These are phyloP conservation scores for Sussaba pulchella DNA, from an alignment of 2,888 invertebrate species.

Conservation along the genomic window DNA sequence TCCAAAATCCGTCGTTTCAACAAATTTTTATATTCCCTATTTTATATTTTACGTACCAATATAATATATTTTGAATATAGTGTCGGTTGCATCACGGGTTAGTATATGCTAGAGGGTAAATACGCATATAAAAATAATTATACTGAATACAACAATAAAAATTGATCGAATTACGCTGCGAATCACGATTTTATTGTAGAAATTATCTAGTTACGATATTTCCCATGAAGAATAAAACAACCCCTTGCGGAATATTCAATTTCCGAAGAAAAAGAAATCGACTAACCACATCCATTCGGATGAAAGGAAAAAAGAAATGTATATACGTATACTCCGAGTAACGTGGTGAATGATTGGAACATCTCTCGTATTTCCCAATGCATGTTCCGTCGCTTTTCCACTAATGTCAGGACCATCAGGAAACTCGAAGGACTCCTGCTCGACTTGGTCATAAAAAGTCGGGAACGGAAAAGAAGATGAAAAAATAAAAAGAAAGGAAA, in stretches of 20 bases:
- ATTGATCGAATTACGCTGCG: no score
- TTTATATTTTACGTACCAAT: no score
- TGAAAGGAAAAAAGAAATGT: neutral
- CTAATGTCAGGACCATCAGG: constrained; percentile 29
- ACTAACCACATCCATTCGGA: neutral
- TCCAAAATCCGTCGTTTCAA: no score
- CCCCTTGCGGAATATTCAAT: neutral
- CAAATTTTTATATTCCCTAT: no score
- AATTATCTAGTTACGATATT: no score
- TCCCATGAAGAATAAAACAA: neutral
- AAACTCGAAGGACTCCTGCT: constrained; percentile 48
- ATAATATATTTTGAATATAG: no score
- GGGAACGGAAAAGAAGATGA: neutral
- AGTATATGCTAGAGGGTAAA: no score
- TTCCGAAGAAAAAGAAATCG: neutral
- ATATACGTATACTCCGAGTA: neutral
- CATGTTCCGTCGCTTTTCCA: constrained; percentile 6
- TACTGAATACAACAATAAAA: no score
- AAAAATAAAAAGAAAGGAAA: neutral
- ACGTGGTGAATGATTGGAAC: constrained; percentile 13
- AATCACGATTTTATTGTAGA: neutral
- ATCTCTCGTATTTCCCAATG: neutral
- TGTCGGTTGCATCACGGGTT: no score
- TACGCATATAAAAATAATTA: no score
- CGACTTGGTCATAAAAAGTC: constrained; percentile 11